Conservation (phyloP, 2,113 vertebrate species). For the Oxyura jamaicensis region DNA sequence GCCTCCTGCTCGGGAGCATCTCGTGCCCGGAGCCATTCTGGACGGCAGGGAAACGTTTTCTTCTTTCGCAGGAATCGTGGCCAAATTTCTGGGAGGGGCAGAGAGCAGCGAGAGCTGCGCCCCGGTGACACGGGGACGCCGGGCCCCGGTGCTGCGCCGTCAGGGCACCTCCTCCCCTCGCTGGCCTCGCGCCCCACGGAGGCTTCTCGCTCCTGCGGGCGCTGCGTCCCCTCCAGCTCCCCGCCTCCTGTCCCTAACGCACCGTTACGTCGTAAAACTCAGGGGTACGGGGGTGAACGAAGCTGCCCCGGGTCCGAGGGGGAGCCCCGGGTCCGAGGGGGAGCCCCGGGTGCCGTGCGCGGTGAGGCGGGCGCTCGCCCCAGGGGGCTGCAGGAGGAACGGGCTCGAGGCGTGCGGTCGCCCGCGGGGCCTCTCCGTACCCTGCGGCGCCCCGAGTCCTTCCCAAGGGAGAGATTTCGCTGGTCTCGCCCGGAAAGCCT, state of each 20-base stretch:
- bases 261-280: background rate
- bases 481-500: accelerated
- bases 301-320: background rate
- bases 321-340: no score
- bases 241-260: background rate
- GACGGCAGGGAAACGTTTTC: background rate
- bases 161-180: background rate
- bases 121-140: no score
- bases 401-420: background rate
- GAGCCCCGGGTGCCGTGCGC: background rate
- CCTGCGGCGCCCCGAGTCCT: background rate
- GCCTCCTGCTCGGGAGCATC: background rate
- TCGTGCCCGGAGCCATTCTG: background rate
- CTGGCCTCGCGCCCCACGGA: background rate
- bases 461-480: background rate
- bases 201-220: background rate
- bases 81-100: background rate
- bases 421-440: accelerated
- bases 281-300: background rate
- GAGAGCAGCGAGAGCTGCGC: background rate
- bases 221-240: background rate
- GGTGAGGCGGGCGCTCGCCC: background rate
- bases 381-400: background rate
- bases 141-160: background rate
- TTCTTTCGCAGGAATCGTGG: background rate